Evolutionary conservation across 2,888 invertebrate genomes (phyloP), one percentile per base, ranked within the genome.

Genomic region (Noctua janthe): DNA sequence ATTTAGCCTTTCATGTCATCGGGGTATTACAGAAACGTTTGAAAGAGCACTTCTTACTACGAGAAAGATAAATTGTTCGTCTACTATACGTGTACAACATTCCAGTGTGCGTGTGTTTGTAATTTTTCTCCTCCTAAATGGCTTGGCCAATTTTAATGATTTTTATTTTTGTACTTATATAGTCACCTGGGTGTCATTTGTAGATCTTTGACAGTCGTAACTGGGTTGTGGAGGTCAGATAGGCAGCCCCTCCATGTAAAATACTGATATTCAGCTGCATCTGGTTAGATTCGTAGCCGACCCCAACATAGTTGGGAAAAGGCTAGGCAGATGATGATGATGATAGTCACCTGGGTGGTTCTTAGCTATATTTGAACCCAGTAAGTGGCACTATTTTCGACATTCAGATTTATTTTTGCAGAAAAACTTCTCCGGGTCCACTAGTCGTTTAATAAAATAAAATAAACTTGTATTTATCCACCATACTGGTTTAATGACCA

Each of bases 1-100:
- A 43, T 77, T 78, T 39, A 43, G n/a, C 10, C 10, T 67, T 84
- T 76, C 11, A 74, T 62, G 8, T 35, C 49, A 74, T 49, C n/a
- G 64, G 51, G 23, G 29, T 54, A 73, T 39, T 62, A 54, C 13
- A 17, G 10, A 51, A 66, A 54, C 17, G 39, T 67, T 81, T 35
- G 3, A 62, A 49, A 59, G 35, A 43, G 29, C 7, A 74, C 49
- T 62, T 76, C 6, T 69, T n/a, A 59, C 20, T 47, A 56, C 8
- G 23, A 70, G 10, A 39, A 49, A 69, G 15, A 71, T 82, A 39
- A 81, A 81, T 49, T 5, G n/a, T 17, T 66, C 23, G 71, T 43
- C 23, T 13, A 43, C 2, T 23, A 11, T 43, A 23, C 43, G 7
- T 23, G 43, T 67, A 7, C 8, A 11, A 23, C 4, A 13, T 43